Conservation (phyloP, 1,140 invertebrate genomes). For the Temnothorax nylanderi region DNA sequence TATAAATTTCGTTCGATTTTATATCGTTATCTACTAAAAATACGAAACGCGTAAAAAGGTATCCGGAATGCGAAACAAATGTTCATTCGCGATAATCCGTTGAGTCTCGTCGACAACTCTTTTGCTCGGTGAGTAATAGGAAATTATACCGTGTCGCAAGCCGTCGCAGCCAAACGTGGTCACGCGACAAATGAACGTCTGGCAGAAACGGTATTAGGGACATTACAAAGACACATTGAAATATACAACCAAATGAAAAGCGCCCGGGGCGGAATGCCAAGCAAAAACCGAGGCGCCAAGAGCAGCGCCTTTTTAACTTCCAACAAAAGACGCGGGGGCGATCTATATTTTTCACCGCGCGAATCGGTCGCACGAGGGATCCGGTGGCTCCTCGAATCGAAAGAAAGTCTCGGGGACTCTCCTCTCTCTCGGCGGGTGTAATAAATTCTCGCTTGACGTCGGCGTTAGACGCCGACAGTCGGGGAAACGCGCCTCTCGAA, state of each 20-base stretch:
- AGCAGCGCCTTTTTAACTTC: slow-evolving; percentile 26
- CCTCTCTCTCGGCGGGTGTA: background rate
- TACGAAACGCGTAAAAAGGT: background rate
- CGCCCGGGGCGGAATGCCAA: background rate
- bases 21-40: background rate
- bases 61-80: background rate
- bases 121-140: background rate
- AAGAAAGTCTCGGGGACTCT: slow-evolving; percentile 6
- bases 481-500: background rate
- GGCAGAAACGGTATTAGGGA: background rate
- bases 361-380: slow-evolving; percentile 37
- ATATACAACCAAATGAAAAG: slow-evolving; percentile 43
- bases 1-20: background rate
- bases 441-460: slow-evolving; percentile 60
- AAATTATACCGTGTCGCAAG: background rate
- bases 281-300: slow-evolving; percentile 15
- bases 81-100: slow-evolving; percentile 11
- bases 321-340: background rate
- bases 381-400: slow-evolving; percentile 15
- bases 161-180: background rate
- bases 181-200: slow-evolving; percentile 29
- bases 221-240: slow-evolving; percentile 36
- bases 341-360: slow-evolving; percentile 41
- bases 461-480: background rate
- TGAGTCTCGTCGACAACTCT: background rate